phyloP scores from a whole-genome alignment of 2,113 vertebrate genomes.

The Australoheros scitulus region DNA sequence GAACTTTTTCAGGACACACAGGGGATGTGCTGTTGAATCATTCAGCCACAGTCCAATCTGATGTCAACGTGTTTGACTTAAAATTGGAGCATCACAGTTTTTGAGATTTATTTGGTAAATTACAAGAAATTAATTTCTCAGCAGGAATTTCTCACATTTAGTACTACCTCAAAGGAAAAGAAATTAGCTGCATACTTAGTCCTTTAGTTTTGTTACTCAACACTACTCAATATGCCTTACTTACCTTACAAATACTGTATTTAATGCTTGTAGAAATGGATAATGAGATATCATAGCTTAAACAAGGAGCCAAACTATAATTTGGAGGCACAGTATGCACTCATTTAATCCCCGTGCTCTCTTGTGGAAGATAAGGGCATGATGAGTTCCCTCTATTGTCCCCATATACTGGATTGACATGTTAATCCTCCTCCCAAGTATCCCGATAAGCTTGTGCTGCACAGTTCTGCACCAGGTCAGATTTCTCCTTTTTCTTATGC shows the following conservation, averaged over 20 bases:
- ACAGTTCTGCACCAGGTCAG: neutral
- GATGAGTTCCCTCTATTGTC: neutral
- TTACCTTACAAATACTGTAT: neutral
- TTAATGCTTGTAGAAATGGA: neutral
- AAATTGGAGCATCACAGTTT: neutral
- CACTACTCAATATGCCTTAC: neutral
- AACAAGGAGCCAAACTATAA: neutral
- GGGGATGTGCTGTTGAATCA: slow-evolving; percentile 7
- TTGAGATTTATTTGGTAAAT: neutral
- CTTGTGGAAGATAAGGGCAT: neutral
- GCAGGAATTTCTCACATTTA: neutral
- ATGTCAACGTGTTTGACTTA: neutral
- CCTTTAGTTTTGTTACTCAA: neutral
- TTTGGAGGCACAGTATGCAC: neutral
- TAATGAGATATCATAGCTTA: slow-evolving; percentile 8
- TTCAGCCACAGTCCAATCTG: neutral
- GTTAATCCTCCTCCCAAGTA: slow-evolving; percentile 4
- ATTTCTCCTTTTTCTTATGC: neutral
- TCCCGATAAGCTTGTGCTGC: slow-evolving; percentile 4
- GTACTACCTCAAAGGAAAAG: neutral
- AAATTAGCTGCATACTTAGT: neutral
- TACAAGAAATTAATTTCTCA: neutral
- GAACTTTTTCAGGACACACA: slow-evolving; percentile 34
- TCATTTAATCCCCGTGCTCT: slow-evolving; percentile 1
- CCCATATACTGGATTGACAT: neutral